Percentiles rank a stretch among this genome's conserved stretches.
Evolutionary conservation across 2,113 vertebrate genomes (phyloP).

Genomic region (Suncus etruscus): DNA sequence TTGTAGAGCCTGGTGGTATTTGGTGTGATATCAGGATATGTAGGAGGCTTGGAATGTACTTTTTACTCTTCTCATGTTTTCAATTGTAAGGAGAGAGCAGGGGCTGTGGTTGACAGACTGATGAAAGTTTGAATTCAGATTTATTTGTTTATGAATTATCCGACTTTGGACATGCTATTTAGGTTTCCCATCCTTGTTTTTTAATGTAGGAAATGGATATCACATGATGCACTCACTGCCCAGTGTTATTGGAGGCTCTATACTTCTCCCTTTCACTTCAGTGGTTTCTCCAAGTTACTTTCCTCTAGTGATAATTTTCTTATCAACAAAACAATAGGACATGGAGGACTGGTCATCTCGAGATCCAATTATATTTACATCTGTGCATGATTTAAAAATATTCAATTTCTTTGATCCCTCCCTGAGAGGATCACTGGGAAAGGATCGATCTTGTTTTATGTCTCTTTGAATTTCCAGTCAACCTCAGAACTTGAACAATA

Average conservation of each 20-base stretch:
- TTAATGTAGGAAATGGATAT: slow-evolving; percentile 5
- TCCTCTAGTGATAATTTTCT: not conserved
- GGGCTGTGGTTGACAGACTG: not conserved
- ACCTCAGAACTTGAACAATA: not conserved
- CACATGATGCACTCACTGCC: not conserved
- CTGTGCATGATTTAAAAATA: not conserved
- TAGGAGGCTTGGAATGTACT: not conserved
- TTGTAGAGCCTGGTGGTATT: not conserved
- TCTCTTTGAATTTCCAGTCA: not conserved
- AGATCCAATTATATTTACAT: not conserved
- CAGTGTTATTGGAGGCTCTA: not conserved
- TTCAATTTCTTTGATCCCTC: not conserved
- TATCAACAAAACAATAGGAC: not conserved
- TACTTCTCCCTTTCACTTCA: not conserved
- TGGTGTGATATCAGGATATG: not conserved
- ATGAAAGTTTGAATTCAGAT: not conserved
- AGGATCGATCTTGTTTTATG: not conserved
- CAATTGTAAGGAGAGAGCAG: not conserved
- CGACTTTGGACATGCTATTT: slow-evolving; percentile 39
- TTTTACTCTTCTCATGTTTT: not conserved
- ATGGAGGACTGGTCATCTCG: not conserved
- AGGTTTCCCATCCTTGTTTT: not conserved
- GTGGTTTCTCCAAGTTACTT: not conserved
- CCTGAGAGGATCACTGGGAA: not conserved
- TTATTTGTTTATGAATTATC: not conserved